Evolutionary conservation across 2,888 invertebrate genomes (phyloP).

Genomic region (Plebejus anna): DNA sequence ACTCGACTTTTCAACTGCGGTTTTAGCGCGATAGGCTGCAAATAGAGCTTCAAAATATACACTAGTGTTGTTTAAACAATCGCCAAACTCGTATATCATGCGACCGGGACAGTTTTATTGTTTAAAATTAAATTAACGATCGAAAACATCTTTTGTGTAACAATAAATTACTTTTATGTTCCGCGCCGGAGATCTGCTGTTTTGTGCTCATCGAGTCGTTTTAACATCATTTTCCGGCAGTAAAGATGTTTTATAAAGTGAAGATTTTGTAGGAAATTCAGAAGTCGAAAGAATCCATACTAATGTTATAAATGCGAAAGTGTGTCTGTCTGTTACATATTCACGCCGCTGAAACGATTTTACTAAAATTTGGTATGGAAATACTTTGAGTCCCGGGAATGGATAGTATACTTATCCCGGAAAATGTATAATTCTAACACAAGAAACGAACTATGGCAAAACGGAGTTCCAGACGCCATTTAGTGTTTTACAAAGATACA

Average conservation of each 20-base stretch:
- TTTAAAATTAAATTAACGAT: slow-evolving; percentile 25
- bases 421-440: too few species aligned
- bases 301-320: too few species aligned
- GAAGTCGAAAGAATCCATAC: neutral
- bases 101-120: slow-evolving; percentile 23
- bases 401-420: too few species aligned
- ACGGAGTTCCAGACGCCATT: too few species aligned
- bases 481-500: neutral
- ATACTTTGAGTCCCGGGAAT: too few species aligned
- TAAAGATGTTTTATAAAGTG: neutral
- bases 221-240: neutral
- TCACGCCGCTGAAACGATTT: too few species aligned
- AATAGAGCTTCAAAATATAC: neutral
- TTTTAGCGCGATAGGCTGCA: neutral
- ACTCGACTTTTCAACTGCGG: neutral
- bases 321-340: too few species aligned
- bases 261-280: neutral
- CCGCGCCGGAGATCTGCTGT: slow-evolving; percentile 4
- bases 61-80: slow-evolving; percentile 16
- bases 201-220: slow-evolving; percentile 17
- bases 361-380: too few species aligned
- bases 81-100: slow-evolving; percentile 1
- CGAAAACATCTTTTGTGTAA: slow-evolving; percentile 23
- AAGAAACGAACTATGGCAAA: too few species aligned
- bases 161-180: slow-evolving; percentile 18